A percentile compares a stretch with the other conserved stretches of the same genome.
phyloP scores from a whole-genome alignment of 2,797 vertebrate species.

The Hipposideros larvatus region DNA sequence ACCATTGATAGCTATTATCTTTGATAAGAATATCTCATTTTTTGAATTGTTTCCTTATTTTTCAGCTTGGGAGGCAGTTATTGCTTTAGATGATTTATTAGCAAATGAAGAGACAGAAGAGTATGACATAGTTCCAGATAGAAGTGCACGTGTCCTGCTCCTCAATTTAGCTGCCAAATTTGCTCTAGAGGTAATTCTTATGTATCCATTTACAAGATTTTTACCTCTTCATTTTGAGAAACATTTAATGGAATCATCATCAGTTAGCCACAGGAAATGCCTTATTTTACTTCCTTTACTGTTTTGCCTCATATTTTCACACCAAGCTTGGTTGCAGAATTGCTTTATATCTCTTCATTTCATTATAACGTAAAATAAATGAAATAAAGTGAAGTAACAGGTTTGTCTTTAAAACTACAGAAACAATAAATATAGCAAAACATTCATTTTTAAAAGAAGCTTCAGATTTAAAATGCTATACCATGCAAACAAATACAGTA shows the following conservation, averaged over 20 bases:
- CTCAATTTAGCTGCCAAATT: slow-evolving; percentile 94
- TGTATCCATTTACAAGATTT: not conserved
- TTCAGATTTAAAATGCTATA: slow-evolving; percentile 36
- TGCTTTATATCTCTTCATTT: slow-evolving; percentile 61
- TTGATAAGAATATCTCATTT: slow-evolving; percentile 53
- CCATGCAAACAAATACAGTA: not conserved
- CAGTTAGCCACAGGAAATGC: not conserved
- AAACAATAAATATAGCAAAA: slow-evolving; percentile 40
- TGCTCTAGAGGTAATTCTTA: slow-evolving; percentile 93
- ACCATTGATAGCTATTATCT: slow-evolving; percentile 23
- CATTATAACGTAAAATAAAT: slow-evolving; percentile 24
- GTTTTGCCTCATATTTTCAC: slow-evolving; percentile 51
- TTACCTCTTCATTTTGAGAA: slow-evolving; percentile 56
- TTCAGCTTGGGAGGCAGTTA: slow-evolving; percentile 91
- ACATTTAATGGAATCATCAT: not conserved
- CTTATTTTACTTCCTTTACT: not conserved
- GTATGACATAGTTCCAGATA: slow-evolving; percentile 86
- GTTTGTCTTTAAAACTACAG: slow-evolving; percentile 56
- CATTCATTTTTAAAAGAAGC: slow-evolving; percentile 11
- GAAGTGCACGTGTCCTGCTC: slow-evolving; percentile 88
- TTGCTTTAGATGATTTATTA: slow-evolving; percentile 88
- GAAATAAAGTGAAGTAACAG: slow-evolving; percentile 5
- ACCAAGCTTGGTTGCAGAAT: slow-evolving; percentile 6
- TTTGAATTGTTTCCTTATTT: slow-evolving; percentile 63
- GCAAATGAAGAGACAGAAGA: slow-evolving; percentile 78